Evolutionary conservation across 2,888 invertebrate species (phyloP), one percentile per base, ranked within the genome.

Genomic region (Zaprionus lineosus): DNA sequence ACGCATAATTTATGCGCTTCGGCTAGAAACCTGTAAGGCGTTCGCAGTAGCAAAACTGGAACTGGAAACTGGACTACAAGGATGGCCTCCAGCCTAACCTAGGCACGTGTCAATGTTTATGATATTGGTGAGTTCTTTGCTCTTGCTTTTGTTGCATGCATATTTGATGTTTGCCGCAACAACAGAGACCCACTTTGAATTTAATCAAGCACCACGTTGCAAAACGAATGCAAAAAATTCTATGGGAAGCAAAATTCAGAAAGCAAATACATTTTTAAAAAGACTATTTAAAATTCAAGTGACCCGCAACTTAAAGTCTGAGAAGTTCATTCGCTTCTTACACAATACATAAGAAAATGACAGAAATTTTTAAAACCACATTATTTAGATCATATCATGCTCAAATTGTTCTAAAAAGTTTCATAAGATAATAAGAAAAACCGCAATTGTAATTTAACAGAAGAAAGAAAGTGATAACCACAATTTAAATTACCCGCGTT

Each of bases 61-160:
- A 52, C 43, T 18, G 24, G 47, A 29, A 52, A 39, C 57, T 63
- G 60, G 52, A 60, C 79, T 46, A 26, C 15, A 44, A 37, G 26
- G 7, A 16, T 60, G 60, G 51, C 60, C 53, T 43, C 29, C 39
- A 39, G 47, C 34, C 64, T 56, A 60, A 55, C 64, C 62, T 53
- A 57, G 83, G 84, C 78, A 84, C 84, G 78, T 74, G 78, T 67
- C 82, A 63, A 46, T 43, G 57, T 74, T 84, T 74, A 84, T 81
- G 78, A 74, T 74, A 65, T 75, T 41, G 53, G 39, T 59, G 51
- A 15, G 24, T 24, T 36, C 24, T 26, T 15, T 1, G 4, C n/a
- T n/a, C n/a, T 14, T 24, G 16, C 21, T 31, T 37, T 16, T 14
- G 58, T 36, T 62, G 53, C 70, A 69, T 78, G 57, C 63, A 78